Evolutionary conservation across 2,888 invertebrate genomes (phyloP), one percentile per base, ranked within the genome.

Genomic region (Caenorhabditis panamensis): DNA sequence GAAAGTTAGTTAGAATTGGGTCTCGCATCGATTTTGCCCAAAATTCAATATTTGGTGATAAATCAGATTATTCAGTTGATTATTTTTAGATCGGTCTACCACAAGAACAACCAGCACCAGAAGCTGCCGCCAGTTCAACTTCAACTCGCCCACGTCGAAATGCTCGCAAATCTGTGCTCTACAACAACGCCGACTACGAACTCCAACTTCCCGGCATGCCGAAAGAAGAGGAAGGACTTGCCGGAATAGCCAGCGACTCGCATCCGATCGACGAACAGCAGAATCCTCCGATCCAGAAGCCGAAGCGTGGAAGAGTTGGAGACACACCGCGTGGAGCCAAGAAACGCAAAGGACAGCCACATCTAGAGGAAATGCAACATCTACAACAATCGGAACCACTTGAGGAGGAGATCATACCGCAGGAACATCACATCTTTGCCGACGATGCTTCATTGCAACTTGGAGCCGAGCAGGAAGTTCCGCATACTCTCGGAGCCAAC

Each of bases 161-260:
- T 67, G 80, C 79, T 16, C 72, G 82, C 26, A 85, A 85, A 63
- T 83, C 82, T n/a, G 82, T 80, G 6, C 58, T 85, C 11, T 71
- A 82, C 37, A 67, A 76, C 9, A 79, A 67, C 37, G 81, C 61
- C 20, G 83, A 85, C 31, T 83, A 77, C 56, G 83, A 84, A 58
- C 64, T 83, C 0, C 58, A 58, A 22, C 18, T 77, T 47, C 76
- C 76, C 1, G 82, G 78, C 9, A 54, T 78, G 28, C 47, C 53
- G 20, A 68, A 78, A 59, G 78, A 73, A 44, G 72, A 73, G 36
- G 66, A 64, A 18, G 49, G 41, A 5, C 5, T 41, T 6, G 5
- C 41, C 3, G 41, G 9, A 41, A 3, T 41, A 3, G 41, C 41
- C 16, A 41, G 41, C 13, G 41, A 41, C 41, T 41, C 41, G 3